These are phyloP conservation scores for Drosophila sulfurigaster DNA, from an alignment of 1,140 invertebrate genomes.

Conservation along the genomic window DNA sequence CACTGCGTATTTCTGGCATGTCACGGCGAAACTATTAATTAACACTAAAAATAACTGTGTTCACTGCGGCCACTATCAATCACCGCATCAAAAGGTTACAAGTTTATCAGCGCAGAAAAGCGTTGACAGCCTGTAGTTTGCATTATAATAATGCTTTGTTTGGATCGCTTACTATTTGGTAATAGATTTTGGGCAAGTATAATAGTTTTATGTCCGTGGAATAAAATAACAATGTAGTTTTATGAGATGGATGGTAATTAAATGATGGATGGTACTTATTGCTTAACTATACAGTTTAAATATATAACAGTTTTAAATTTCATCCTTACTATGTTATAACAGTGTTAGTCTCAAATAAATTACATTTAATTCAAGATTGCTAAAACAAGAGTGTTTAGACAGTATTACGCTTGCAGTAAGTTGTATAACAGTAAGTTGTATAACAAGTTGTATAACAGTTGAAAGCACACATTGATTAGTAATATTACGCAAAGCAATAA, in stretches of 20 bases:
- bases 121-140: slow-evolving; percentile 14
- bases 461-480: no score
- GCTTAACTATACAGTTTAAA: no score
- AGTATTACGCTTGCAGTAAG: no score
- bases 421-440: no score
- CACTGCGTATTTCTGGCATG: slow-evolving; percentile 14
- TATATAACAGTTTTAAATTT: background rate
- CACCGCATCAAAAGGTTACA: slow-evolving; percentile 34
- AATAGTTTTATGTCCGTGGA: background rate
- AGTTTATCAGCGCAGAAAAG: slow-evolving; percentile 25
- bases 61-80: slow-evolving; percentile 18
- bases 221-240: no score
- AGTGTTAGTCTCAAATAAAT: no score
- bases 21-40: slow-evolving; percentile 35
- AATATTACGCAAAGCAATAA: no score
- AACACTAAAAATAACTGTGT: slow-evolving; percentile 15
- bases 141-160: background rate
- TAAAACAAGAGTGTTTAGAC: background rate
- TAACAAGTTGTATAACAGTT: slow-evolving; percentile 6
- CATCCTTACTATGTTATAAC: no score
- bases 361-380: no score
- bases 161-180: background rate
- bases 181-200: background rate
- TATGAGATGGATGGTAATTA: no score
- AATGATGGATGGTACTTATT: no score